Base-by-base conservation (phyloP, 2,888 invertebrate species). In the Polydrusus pterygomalis region DNA sequence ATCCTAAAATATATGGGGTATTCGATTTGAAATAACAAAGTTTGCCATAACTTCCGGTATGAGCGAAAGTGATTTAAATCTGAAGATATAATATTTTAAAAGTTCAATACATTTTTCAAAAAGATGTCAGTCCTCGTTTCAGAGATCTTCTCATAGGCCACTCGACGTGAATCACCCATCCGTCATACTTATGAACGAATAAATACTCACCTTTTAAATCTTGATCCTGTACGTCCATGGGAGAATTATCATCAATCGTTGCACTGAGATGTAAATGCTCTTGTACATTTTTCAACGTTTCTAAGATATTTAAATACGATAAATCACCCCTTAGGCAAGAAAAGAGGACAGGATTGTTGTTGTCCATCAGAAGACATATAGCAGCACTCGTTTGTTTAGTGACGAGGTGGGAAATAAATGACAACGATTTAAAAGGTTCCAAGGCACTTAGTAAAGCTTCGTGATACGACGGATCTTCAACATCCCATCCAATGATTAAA, bases 401-500 rank as follows among this genome's bases (percentile, higher is more conserved):
- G n/a, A 83, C 74, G 20, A 79, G 63, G n/a, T 74, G 15, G 18
- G 47, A 30, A 54, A 77, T 25, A 45, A 47, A n/a, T n/a, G 74
- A 62, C 40, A 77, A 60, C 18, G 60, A 18, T 1, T 2, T 51
- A 62, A 63, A 54, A 47, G 60, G 25, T 38, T 62, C 25, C 30
- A 78, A 45, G 49, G 74, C 76, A 18, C 64, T 51, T 34, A 60
- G 5, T 45, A 77, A 81, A 58, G 82, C 81, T 67, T 71, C 56
- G 40, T 84, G 82, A 71, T 81, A 80, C 13, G 74, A 64, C 10
- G 75, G 58, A 60, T 83, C 78, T 51, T 80, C 79, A 10, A 85
- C 62, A 78, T 85, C 84, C 85, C 85, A 86, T 15, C 84, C 84
- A 25, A 85, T 62, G 8, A 85, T 51, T 67, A 79, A 81, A 71